These are phyloP conservation scores for Tiliacea aurago DNA, from an alignment of 2,888 invertebrate genomes.

Conservation along the genomic window DNA sequence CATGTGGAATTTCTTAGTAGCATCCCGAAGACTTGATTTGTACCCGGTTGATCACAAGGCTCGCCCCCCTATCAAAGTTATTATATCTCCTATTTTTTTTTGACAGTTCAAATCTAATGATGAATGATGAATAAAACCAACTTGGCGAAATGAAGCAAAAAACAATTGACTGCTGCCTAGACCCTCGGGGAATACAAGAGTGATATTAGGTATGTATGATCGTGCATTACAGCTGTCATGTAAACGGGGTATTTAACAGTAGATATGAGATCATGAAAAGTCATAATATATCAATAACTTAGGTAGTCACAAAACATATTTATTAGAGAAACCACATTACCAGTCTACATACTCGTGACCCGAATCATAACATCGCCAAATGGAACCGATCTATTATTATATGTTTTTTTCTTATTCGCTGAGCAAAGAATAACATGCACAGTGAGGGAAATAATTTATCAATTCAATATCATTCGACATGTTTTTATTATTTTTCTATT, in stretches of 20 bases:
- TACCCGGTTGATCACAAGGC: neutral
- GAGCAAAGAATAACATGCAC: conserved; percentile 53
- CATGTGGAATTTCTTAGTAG: neutral
- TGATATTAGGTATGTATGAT: neutral
- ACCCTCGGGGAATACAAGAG: neutral
- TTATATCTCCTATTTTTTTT: too few species aligned
- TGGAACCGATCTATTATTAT: conserved; percentile 46
- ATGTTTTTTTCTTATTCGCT: conserved; percentile 55
- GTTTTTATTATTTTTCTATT: conserved; percentile 41
- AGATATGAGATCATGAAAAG: neutral
- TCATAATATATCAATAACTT: conserved; percentile 10
- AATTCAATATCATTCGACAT: conserved; percentile 40
- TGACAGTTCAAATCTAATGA: too few species aligned
- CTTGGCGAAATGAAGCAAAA: neutral
- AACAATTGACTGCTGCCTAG: neutral
- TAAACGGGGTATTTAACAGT: neutral
- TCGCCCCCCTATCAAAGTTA: neutral
- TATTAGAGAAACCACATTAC: conserved; percentile 19
- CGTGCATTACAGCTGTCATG: neutral
- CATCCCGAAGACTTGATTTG: neutral
- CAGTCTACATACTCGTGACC: conserved; percentile 28
- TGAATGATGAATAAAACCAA: neutral
- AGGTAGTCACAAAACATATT: conserved; percentile 18
- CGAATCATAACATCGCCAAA: conserved; percentile 48
- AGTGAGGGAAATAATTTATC: conserved; percentile 40